A percentile compares a stretch with the other conserved stretches of the same genome.
Evolutionary conservation across 2,113 vertebrate genomes (phyloP).

Genomic region (Gopherus flavomarginatus): DNA sequence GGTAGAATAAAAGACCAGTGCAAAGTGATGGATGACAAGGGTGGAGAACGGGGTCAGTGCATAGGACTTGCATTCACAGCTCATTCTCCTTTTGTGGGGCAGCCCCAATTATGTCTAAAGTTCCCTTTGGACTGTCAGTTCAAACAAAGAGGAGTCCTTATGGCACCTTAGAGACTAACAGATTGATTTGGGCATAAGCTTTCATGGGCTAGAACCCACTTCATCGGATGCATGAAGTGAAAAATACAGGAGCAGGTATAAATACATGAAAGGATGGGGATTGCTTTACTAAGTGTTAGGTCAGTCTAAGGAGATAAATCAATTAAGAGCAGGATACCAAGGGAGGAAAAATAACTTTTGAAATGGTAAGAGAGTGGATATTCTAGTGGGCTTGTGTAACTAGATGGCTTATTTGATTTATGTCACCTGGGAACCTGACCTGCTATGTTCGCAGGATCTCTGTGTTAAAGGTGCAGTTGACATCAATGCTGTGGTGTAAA

Average conservation of each 20-base stretch:
- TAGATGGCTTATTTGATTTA: neutral
- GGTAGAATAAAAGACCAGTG: conserved; percentile 68
- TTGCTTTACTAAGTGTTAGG: no score
- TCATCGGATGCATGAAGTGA: no score
- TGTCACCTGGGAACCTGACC: neutral
- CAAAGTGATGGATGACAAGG: conserved; percentile 59
- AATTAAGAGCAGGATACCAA: no score
- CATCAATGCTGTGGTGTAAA: neutral
- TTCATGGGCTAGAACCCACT: no score
- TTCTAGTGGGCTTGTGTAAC: neutral
- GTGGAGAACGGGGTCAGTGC: conserved; percentile 58
- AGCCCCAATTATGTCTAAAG: conserved; percentile 59
- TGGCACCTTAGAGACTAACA: no score
- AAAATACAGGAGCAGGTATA: no score
- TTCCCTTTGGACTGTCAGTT: conserved; percentile 60
- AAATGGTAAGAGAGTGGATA: no score
- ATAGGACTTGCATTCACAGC: conserved; percentile 32
- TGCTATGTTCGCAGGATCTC: neutral
- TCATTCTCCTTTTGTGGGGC: conserved; percentile 43
- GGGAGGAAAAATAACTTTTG: no score
- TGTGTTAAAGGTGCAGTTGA: neutral
- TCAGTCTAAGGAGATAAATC: no score
- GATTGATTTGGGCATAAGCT: no score
- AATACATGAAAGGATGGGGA: no score
- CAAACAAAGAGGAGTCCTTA: neutral